Percentiles rank a stretch among this genome's conserved stretches.
Evolutionary conservation across 2,888 invertebrate species (phyloP).

Genomic region (Malacosoma neustria): DNA sequence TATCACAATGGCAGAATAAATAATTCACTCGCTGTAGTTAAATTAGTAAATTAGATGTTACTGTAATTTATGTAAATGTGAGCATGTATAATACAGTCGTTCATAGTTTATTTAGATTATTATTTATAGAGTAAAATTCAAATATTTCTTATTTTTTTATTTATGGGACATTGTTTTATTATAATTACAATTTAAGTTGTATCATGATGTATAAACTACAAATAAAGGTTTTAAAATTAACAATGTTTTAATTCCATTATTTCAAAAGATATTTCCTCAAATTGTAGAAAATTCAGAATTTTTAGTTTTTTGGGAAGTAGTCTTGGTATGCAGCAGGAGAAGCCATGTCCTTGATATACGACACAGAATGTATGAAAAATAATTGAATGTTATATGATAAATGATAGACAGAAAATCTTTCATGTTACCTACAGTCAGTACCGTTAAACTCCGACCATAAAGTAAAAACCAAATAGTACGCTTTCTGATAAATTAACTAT

Average conservation of each 20-base stretch:
- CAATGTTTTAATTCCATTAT: background rate
- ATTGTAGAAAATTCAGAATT: too few relatives aligned
- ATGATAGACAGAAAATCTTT: too few relatives aligned
- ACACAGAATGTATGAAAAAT: too few relatives aligned
- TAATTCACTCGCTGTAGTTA: slow-evolving; percentile 22
- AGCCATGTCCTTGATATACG: too few relatives aligned
- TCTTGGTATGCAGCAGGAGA: too few relatives aligned
- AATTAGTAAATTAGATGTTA: slow-evolving; percentile 32
- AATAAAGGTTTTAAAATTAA: slow-evolving; percentile 28
- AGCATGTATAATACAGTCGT: slow-evolving; percentile 51
- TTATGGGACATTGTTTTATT: slow-evolving; percentile 56
- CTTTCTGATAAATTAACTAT: too few relatives aligned
- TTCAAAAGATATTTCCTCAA: too few relatives aligned
- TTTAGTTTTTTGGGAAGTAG: too few relatives aligned
- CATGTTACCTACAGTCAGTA: too few relatives aligned
- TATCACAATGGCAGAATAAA: slow-evolving; percentile 8
- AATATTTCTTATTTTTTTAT: slow-evolving; percentile 48
- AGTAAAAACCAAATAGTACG: too few relatives aligned
- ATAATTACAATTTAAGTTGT: slow-evolving; percentile 52
- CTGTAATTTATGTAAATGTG: slow-evolving; percentile 68
- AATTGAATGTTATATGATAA: too few relatives aligned
- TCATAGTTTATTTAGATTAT: slow-evolving; percentile 45
- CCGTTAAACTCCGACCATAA: too few relatives aligned
- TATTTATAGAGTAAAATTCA: slow-evolving; percentile 43
- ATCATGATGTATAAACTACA: slow-evolving; percentile 44